These are phyloP conservation scores for Pongo pygmaeus DNA, from an alignment of 2,113 vertebrate species.

Conservation along the genomic window DNA sequence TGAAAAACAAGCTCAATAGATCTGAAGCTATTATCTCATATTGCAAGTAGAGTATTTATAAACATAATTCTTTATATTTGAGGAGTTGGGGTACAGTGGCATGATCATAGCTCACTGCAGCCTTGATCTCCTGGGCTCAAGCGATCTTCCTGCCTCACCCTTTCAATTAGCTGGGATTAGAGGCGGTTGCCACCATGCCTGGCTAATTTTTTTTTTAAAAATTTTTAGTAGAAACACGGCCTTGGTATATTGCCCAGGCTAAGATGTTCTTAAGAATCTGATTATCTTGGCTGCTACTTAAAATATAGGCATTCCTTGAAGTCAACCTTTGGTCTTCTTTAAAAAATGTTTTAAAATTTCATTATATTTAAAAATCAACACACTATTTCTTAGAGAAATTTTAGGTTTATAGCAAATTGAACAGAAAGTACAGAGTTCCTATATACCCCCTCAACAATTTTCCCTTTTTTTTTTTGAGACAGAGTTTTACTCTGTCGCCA, in stretches of 20 bases:
- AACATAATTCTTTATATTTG: not conserved
- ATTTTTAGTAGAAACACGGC: too few relatives aligned
- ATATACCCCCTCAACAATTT: not conserved
- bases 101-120: too few relatives aligned
- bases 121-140: too few relatives aligned
- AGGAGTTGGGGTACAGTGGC: not conserved
- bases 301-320: not conserved
- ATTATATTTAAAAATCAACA: not conserved
- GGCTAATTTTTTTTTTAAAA: too few relatives aligned
- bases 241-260: too few relatives aligned
- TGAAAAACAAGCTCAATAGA: not conserved
- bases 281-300: not conserved
- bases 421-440: not conserved
- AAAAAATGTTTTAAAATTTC: not conserved
- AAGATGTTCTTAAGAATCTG: not conserved
- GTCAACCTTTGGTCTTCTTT: not conserved
- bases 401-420: not conserved
- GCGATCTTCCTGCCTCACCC: too few relatives aligned
- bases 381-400: not conserved
- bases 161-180: too few relatives aligned
- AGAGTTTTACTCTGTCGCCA: not conserved
- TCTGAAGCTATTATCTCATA: not conserved
- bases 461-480: not conserved
- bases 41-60: not conserved
- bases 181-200: too few relatives aligned